Percentiles rank a stretch among this genome's conserved stretches.
phyloP scores from a whole-genome alignment of 2,888 invertebrate genomes.

The Limenitis camilla region DNA sequence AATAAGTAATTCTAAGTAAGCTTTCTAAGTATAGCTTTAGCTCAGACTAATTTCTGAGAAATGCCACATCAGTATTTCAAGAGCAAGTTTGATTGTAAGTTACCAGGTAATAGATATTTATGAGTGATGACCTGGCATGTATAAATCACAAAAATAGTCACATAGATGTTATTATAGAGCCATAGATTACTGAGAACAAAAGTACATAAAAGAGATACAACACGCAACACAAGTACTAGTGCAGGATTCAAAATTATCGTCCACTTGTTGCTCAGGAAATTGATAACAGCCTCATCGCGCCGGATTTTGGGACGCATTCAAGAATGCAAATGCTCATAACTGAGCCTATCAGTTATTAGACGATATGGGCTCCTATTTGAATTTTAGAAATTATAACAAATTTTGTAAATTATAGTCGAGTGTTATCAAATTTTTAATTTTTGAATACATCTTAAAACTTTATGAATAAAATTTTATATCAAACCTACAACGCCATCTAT shows the following conservation, averaged over 20 bases:
- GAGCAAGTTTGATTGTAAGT: background rate
- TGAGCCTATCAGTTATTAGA: background rate
- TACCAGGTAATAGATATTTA: too few species aligned
- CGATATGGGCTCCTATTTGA: background rate
- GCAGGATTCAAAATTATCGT: slow-evolving; percentile 68
- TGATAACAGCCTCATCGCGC: slow-evolving; percentile 65
- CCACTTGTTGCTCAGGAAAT: slow-evolving; percentile 72
- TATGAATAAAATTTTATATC: too few species aligned
- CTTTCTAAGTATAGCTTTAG: background rate
- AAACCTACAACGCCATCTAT: too few species aligned
- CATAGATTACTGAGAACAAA: background rate
- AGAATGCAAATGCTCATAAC: slow-evolving; percentile 41
- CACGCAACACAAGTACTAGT: slow-evolving; percentile 34
- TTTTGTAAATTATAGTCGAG: too few species aligned
- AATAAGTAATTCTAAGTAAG: too few species aligned
- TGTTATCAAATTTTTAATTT: too few species aligned
- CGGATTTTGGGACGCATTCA: slow-evolving; percentile 57
- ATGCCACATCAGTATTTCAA: slow-evolving; percentile 5
- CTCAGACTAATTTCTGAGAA: slow-evolving; percentile 10
- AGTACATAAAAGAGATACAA: slow-evolving; percentile 30
- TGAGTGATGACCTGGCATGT: too few species aligned
- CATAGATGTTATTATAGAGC: too few species aligned
- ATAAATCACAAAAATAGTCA: too few species aligned
- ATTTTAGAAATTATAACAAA: too few species aligned
- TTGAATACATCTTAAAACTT: too few species aligned